These are phyloP conservation scores for Idris sp. DNA, from an alignment of 1,140 invertebrate genomes.

Conservation along the genomic window DNA sequence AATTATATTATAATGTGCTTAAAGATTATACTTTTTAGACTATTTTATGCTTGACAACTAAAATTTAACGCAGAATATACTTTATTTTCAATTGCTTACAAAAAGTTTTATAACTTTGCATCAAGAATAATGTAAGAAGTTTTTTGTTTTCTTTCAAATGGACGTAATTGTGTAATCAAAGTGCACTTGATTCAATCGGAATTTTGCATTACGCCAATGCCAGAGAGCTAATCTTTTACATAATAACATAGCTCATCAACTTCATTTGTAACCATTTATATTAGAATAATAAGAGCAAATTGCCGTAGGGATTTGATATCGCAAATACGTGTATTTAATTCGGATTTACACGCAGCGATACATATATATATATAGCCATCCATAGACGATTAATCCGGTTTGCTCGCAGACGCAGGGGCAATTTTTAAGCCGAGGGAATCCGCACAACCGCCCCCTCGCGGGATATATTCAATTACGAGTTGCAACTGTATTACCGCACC, in stretches of 20 bases:
- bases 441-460: slow-evolving; percentile 75
- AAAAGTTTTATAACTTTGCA: too few species aligned
- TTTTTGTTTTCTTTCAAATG: too few species aligned
- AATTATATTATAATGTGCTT: too few species aligned
- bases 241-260: too few species aligned
- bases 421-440: slow-evolving; percentile 76
- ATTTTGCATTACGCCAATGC: slow-evolving; percentile 32
- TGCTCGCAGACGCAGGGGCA: slow-evolving; percentile 73
- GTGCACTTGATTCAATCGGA: slow-evolving; percentile 43
- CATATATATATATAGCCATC: too few species aligned
- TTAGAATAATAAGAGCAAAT: slow-evolving; percentile 59
- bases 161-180: too few species aligned
- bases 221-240: slow-evolving; percentile 49
- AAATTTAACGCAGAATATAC: too few species aligned
- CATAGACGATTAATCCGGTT: slow-evolving; percentile 79
- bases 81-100: too few species aligned
- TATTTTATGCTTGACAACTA: too few species aligned
- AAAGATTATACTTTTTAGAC: too few species aligned
- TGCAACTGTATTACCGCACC: slow-evolving; percentile 47
- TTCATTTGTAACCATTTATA: slow-evolving; percentile 54
- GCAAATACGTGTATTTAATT: too few species aligned
- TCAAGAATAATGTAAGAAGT: neutral
- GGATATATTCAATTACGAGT: slow-evolving; percentile 75
- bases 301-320: slow-evolving; percentile 70
- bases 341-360: too few species aligned